A percentile compares a stretch with the other conserved stretches of the same genome.
Conservation (phyloP, 2,113 vertebrate genomes). For the Megaceryle maxima region DNA sequence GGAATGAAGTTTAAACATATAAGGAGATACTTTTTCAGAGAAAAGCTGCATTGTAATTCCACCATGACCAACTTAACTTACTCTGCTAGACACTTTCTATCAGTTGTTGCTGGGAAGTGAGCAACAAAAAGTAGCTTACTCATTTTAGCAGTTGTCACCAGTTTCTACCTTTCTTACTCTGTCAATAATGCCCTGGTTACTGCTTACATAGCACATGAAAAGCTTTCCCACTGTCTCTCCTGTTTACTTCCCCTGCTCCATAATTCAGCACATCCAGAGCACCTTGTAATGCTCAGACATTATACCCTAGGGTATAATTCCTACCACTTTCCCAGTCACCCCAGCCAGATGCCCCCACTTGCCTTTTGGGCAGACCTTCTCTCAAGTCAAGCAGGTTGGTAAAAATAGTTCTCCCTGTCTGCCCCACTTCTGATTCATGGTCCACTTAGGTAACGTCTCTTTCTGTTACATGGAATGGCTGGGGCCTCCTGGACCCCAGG, state of each 20-base stretch:
- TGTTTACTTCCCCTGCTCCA: not conserved
- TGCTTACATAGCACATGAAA: not conserved
- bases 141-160: not conserved
- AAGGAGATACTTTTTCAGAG: rapidly evolving
- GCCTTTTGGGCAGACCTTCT: slow-evolving; percentile 41
- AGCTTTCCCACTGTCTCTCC: not conserved
- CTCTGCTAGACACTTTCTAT: not conserved
- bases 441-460: slow-evolving; percentile 75
- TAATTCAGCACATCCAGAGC: not conserved
- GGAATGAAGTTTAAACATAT: not conserved
- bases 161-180: slow-evolving; percentile 6
- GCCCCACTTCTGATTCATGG: slow-evolving; percentile 68
- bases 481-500: slow-evolving; percentile 60
- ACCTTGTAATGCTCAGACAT: not conserved
- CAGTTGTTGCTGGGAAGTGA: not conserved
- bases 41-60: not conserved
- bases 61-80: not conserved
- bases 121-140: not conserved
- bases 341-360: not conserved
- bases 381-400: not conserved
- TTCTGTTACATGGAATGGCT: slow-evolving; percentile 58
- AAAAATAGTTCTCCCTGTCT: slow-evolving; percentile 63
- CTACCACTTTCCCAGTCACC: not conserved
- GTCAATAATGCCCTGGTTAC: not conserved
- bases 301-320: not conserved